These are phyloP conservation scores for Ellobium chinense DNA, from an alignment of 2,888 invertebrate species.

Conservation along the genomic window DNA sequence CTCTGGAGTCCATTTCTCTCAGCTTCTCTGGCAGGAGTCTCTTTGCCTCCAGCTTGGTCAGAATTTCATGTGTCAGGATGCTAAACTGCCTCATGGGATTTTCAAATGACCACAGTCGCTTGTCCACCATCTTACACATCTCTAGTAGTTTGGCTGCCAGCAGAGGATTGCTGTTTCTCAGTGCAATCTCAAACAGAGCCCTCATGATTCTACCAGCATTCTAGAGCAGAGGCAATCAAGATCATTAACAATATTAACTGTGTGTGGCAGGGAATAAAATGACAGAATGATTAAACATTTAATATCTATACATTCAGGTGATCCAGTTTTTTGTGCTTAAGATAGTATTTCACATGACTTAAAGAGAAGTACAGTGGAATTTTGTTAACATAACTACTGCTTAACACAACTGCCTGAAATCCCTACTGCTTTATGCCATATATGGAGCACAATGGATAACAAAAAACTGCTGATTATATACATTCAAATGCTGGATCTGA, in stretches of 20 bases:
- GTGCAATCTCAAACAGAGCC: slow-evolving; percentile 95
- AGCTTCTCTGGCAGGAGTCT: slow-evolving; percentile 88
- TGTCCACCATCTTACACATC: slow-evolving; percentile 95
- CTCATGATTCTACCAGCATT: slow-evolving; percentile 94
- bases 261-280: no score
- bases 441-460: no score
- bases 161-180: slow-evolving; percentile 93
- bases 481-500: no score
- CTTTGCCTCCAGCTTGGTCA: slow-evolving; percentile 88
- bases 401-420: no score
- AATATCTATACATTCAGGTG: not conserved
- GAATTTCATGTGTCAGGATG: slow-evolving; percentile 85
- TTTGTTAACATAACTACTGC: no score
- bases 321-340: not conserved
- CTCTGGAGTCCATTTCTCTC: slow-evolving; percentile 91
- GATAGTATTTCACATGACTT: no score
- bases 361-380: no score
- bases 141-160: slow-evolving; percentile 91
- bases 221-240: slow-evolving; percentile 79
- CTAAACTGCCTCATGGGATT: slow-evolving; percentile 89
- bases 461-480: no score
- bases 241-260: no score
- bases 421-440: no score
- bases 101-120: slow-evolving; percentile 92
- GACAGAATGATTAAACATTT: no score